Conservation (phyloP, 2,797 vertebrate genomes). For the Acanthurus lineatus region DNA sequence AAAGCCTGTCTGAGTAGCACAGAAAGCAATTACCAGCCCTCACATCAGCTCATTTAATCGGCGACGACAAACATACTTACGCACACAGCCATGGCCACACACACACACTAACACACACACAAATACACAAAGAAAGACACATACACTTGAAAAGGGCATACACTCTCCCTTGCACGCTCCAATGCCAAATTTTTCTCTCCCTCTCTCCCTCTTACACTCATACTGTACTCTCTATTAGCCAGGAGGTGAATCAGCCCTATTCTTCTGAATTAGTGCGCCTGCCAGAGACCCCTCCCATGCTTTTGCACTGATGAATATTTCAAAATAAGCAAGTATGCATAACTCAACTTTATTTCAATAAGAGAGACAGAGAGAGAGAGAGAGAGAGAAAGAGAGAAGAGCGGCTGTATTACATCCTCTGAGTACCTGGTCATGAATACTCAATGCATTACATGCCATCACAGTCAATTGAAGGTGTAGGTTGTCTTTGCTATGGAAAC, state of each 20-base stretch:
- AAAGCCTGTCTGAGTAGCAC: constrained; percentile 57
- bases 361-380: not conserved
- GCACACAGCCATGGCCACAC: constrained; percentile 21
- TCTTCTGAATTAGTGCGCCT: constrained; percentile 58
- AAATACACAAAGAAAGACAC: constrained; percentile 45
- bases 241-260: constrained; percentile 65
- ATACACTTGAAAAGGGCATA: constrained; percentile 59
- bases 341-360: constrained; percentile 46
- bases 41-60: constrained; percentile 65
- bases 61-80: constrained; percentile 47
- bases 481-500: constrained; percentile 32
- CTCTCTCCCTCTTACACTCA: constrained; percentile 37
- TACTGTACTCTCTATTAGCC: constrained; percentile 37
- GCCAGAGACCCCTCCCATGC: constrained; percentile 58
- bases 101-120: constrained; percentile 15
- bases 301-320: constrained; percentile 77
- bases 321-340: constrained; percentile 58
- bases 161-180: constrained; percentile 31
- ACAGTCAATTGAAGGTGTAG: constrained; percentile 30
- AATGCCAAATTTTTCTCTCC: constrained; percentile 25
- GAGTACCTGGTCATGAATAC: constrained; percentile 44
- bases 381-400: constrained; percentile 1
- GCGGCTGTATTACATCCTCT: constrained; percentile 11
- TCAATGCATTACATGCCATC: constrained; percentile 18
- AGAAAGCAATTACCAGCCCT: constrained; percentile 75